These are phyloP conservation scores for Cataglyphis cursor DNA, from an alignment of 2,888 invertebrate genomes.

Conservation along the genomic window DNA sequence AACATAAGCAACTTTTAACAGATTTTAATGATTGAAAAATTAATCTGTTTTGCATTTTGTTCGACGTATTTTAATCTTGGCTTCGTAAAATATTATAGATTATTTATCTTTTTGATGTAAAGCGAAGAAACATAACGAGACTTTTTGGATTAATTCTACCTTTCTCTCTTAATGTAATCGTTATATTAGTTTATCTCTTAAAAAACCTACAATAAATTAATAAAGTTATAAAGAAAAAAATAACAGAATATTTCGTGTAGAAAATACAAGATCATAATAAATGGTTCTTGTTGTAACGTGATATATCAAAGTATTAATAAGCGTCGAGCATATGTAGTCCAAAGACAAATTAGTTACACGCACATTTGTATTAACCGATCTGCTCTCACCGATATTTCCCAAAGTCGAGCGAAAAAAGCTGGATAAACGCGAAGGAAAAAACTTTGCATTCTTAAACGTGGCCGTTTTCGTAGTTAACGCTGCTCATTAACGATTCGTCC, in stretches of 20 bases:
- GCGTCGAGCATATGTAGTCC: neutral
- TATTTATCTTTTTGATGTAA: neutral
- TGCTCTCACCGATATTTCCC: neutral
- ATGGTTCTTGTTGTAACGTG: neutral
- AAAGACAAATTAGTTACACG: constrained; percentile 2
- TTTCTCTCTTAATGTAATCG: neutral
- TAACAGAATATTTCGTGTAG: neutral
- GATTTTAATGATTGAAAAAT: neutral
- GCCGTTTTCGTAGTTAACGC: too few relatives aligned
- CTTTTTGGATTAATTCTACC: neutral
- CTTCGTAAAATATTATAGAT: neutral
- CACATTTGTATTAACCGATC: neutral
- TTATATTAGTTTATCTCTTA: neutral
- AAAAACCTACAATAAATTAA: neutral
- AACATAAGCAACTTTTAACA: neutral
- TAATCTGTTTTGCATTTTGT: neutral
- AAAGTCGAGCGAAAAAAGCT: neutral
- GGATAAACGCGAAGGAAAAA: neutral
- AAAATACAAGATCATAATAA: neutral
- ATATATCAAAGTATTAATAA: constrained; percentile 3
- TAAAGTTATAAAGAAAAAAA: neutral
- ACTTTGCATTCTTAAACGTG: neutral
- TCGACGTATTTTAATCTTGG: neutral
- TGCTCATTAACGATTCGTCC: neutral
- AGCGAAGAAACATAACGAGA: neutral